Evolutionary conservation across 2,113 vertebrate species (phyloP).

Genomic region (Dasyornis broadbenti): DNA sequence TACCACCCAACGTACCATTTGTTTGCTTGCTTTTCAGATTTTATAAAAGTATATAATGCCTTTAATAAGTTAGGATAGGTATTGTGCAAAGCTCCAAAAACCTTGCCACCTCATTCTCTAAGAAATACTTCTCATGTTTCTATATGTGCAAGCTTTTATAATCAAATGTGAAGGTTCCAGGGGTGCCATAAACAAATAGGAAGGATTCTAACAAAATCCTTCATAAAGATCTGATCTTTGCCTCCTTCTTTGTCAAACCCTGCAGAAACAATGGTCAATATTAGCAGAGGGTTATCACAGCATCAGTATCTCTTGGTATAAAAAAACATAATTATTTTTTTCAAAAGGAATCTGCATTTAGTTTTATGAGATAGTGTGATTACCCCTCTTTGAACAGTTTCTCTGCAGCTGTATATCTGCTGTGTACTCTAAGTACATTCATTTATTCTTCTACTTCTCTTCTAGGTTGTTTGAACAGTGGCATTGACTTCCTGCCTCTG

Average conservation of each 20-base stretch:
- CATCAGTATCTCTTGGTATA: neutral
- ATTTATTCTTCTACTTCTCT: neutral
- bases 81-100: neutral
- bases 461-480: neutral
- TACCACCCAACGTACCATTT: neutral
- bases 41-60: neutral
- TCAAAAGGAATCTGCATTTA: neutral
- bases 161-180: neutral
- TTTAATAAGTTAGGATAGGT: neutral
- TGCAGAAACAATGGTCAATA: neutral
- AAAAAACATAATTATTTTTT: neutral
- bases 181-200: neutral
- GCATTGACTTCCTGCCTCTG: neutral
- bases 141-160: neutral
- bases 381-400: neutral
- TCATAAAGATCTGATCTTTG: neutral
- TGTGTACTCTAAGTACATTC: neutral
- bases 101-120: neutral
- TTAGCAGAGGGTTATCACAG: neutral
- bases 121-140: neutral
- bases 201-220: neutral
- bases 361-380: neutral
- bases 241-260: neutral
- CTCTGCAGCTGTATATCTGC: neutral
- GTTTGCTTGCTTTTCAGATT: neutral